Base-by-base conservation (phyloP, 2,888 invertebrate genomes). In the Cylindroiulus punctatus region DNA sequence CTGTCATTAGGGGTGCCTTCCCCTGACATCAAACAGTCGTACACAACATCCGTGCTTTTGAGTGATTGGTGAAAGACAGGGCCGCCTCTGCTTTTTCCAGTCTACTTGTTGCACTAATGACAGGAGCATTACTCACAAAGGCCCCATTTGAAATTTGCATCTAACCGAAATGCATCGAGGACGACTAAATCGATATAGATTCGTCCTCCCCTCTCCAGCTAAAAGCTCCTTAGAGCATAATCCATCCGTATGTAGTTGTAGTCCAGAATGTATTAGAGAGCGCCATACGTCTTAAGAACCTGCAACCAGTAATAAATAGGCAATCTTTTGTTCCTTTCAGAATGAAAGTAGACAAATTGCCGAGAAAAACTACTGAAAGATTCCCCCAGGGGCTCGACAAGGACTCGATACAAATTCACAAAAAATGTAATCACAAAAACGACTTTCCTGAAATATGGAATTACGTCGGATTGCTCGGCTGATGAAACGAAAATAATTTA, bases 61-160 rank as follows among this genome's bases (percentile, higher is more conserved):
- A 65, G 65, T 0, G 65, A 65, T 65, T 65, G 65, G 26, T 19
- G 65, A 65, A 65, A 17, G 26, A 65, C 65, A 65, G 65, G 26
- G 65, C 1, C 65, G 65, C 22, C 65, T 65, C 65, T 26, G 65
- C 19, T 44, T 65, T 65, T 65, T 65, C 65, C 65, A 65, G 65
- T 65, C 65, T 65, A 65, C 65, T 65, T 65, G 65, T 65, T 65
- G 65, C 65, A 65, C 65, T 65, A 65, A 65, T 65, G 65, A 65
- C 65, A 65, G 65, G 65, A 65, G 65, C 65, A 65, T 65, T 26
- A 65, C 65, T 65, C 65, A 65, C 65, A 65, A 65, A 65, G 65
- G 65, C 65, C 65, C 65, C 26, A 65, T 65, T 65, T 26, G 8
- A 65, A 65, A 65, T 65, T 65, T 65, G 65, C 65, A 65, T 65